Conservation (phyloP, 2,113 vertebrate genomes). For the Crotalus horridus region DNA sequence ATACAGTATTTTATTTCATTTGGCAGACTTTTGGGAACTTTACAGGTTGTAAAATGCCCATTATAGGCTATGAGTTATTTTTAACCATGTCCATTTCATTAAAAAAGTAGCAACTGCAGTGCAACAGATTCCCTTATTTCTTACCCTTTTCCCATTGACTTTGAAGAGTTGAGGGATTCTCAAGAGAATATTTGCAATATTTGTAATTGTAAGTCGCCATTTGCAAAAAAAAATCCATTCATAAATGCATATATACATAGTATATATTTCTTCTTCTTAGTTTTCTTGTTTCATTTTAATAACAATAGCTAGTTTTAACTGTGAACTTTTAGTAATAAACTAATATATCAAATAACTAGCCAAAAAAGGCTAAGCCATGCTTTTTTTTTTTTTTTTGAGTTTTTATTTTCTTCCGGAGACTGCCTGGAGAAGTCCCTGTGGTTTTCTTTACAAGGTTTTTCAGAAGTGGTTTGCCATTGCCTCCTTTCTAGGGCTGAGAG, state of each 20-base stretch:
- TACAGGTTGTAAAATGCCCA: not conserved
- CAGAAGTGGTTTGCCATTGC: not conserved
- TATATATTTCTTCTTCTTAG: not conserved
- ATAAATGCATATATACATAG: not conserved
- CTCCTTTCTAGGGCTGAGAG: not conserved
- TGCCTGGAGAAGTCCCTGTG: not conserved
- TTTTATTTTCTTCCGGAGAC: not conserved
- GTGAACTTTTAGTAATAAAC: not conserved
- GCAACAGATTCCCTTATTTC: not conserved
- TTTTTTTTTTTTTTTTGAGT: not conserved
- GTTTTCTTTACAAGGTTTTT: not conserved
- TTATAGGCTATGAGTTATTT: not conserved
- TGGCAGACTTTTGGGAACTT: not conserved
- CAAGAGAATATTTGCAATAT: not conserved
- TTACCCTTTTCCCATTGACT: not conserved
- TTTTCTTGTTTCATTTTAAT: not conserved
- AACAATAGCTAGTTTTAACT: not conserved
- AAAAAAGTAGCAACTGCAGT: not conserved
- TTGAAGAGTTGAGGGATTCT: no score
- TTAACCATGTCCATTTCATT: not conserved
- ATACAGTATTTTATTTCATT: not conserved
- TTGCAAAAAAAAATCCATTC: not conserved
- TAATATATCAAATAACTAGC: not conserved
- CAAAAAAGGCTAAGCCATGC: not conserved
- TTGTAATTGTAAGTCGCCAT: not conserved